Evolutionary conservation across 2,113 vertebrate genomes (phyloP).

Genomic region (Panthera tigris): DNA sequence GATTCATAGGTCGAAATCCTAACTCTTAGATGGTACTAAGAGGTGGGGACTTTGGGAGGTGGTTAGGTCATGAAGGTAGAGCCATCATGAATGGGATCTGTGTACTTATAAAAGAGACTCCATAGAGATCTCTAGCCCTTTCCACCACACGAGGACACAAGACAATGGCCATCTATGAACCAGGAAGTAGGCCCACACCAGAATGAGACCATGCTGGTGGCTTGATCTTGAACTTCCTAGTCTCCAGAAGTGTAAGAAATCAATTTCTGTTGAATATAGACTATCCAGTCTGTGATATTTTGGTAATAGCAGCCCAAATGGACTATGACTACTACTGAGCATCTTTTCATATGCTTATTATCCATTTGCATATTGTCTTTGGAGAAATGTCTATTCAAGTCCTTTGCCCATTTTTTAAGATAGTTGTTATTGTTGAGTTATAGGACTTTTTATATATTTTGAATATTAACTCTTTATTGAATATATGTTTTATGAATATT

Average conservation of each 20-base stretch:
- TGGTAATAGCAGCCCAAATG: not conserved
- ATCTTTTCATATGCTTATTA: not conserved
- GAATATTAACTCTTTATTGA: not conserved
- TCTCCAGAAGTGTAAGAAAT: not conserved
- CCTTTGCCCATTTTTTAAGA: not conserved
- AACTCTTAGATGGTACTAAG: not conserved
- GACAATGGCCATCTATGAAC: not conserved
- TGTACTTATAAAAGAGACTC: not conserved
- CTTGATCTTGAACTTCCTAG: not conserved
- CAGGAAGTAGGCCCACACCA: not conserved
- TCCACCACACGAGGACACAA: not conserved
- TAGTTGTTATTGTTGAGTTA: not conserved
- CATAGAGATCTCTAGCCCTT: not conserved
- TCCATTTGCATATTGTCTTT: not conserved
- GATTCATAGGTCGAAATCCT: not conserved
- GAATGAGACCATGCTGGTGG: not conserved
- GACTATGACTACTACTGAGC: not conserved
- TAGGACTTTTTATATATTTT: not conserved
- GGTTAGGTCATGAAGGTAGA: not conserved
- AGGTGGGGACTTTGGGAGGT: not conserved
- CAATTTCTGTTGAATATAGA: not conserved
- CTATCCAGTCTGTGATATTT: not conserved
- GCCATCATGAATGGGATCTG: not conserved
- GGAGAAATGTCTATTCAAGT: not conserved
- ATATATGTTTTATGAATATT: not conserved